Conservation (phyloP, 2,888 invertebrate genomes). For the Lasioglossum marginatum region DNA sequence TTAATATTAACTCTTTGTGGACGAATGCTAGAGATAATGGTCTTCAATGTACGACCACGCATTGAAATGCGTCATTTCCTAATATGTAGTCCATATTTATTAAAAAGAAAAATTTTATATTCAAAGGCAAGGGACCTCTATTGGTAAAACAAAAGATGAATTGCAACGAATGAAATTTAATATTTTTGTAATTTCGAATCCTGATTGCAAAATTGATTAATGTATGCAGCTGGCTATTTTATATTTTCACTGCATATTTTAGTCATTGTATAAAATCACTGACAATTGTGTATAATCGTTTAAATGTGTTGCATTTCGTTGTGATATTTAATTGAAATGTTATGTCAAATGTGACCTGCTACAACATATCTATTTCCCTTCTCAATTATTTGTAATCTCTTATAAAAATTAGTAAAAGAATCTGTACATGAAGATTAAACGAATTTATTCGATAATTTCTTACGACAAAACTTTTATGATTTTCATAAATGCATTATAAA, state of each 20-base stretch:
- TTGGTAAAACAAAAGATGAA: background rate
- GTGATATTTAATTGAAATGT: background rate
- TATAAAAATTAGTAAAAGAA: background rate
- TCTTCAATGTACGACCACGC: background rate
- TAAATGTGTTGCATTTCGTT: background rate
- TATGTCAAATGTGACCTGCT: background rate
- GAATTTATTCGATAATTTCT: background rate
- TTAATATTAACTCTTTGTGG: background rate
- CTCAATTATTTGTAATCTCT: background rate
- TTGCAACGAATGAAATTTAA: background rate
- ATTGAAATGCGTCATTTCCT: background rate
- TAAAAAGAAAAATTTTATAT: background rate
- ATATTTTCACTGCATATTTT: background rate
- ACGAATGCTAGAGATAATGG: background rate
- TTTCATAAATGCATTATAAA: background rate
- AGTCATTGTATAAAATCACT: background rate
- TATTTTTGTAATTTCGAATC: background rate
- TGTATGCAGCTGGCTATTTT: background rate
- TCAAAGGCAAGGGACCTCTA: background rate
- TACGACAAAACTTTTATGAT: background rate
- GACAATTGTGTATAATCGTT: background rate
- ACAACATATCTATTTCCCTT: background rate
- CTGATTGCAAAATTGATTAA: background rate
- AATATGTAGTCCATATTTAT: background rate
- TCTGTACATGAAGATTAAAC: background rate